These are phyloP conservation scores for Ormyrus labotus DNA, from an alignment of 2,888 invertebrate genomes.

Conservation along the genomic window DNA sequence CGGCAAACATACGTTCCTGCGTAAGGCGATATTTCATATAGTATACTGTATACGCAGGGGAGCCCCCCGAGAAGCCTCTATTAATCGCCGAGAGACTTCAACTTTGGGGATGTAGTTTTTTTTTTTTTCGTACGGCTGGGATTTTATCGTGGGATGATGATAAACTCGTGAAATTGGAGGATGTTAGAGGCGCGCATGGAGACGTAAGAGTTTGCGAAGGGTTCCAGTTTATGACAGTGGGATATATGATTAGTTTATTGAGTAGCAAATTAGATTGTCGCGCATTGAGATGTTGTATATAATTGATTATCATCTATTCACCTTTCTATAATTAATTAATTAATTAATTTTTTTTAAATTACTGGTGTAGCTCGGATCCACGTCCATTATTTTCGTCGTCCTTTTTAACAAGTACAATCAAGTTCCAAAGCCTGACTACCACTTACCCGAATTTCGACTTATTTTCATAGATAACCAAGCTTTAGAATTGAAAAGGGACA, in stretches of 20 bases:
- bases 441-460: too few relatives aligned
- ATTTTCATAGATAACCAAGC: too few relatives aligned
- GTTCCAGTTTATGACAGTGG: conserved; percentile 20
- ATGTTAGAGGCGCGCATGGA: background rate
- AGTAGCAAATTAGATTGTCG: background rate
- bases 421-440: too few relatives aligned
- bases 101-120: background rate
- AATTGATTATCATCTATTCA: too few relatives aligned
- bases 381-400: too few relatives aligned
- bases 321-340: too few relatives aligned
- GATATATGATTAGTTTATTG: conserved; percentile 41
- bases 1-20: conserved; percentile 6
- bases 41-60: background rate
- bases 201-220: background rate
- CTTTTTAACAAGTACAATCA: too few relatives aligned
- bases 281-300: too few relatives aligned
- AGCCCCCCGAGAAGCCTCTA: background rate
- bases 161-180: too few relatives aligned
- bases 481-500: background rate
- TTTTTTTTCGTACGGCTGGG: background rate
- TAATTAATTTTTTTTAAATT: too few relatives aligned
- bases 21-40: conserved; percentile 17
- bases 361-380: too few relatives aligned
- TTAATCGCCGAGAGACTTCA: too few relatives aligned
- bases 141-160: conserved; percentile 4